A percentile compares a stretch with the other conserved stretches of the same genome.
Conservation (phyloP, 1,140 invertebrate species). For the Microplitis mediator region DNA sequence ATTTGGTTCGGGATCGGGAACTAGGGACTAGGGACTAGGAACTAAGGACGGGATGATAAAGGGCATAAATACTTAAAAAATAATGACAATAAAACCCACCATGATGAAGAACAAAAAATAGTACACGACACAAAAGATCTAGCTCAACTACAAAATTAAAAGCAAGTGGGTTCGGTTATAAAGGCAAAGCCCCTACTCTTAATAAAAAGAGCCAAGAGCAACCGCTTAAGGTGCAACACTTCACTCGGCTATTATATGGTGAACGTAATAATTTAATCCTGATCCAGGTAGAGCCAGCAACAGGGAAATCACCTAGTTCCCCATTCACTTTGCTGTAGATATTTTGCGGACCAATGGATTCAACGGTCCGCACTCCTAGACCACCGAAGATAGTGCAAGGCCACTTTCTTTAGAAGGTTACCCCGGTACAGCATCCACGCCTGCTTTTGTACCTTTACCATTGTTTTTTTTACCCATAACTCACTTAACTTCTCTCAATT, state of each 20-base stretch:
- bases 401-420: slow-evolving; percentile 43
- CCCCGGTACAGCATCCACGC: not conserved
- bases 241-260: slow-evolving; percentile 39
- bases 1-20: not conserved
- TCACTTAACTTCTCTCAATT: too few relatives aligned
- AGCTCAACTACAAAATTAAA: slow-evolving; percentile 54
- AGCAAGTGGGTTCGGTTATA: slow-evolving; percentile 55
- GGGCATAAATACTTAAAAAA: slow-evolving; percentile 31
- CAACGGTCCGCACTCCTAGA: not conserved
- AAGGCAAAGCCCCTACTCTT: slow-evolving; percentile 52
- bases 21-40: not conserved
- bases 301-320: slow-evolving; percentile 24
- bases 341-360: slow-evolving; percentile 32
- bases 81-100: slow-evolving; percentile 18
- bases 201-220: slow-evolving; percentile 23
- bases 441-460: too few relatives aligned
- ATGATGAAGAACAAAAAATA: not conserved
- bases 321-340: slow-evolving; percentile 35
- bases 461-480: too few relatives aligned
- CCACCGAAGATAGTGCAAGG: slow-evolving; percentile 38
- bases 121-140: slow-evolving; percentile 41
- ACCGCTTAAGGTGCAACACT: slow-evolving; percentile 39
- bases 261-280: slow-evolving; percentile 39
- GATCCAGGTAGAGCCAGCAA: slow-evolving; percentile 8
- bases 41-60: not conserved